Evolutionary conservation across 1,140 invertebrate species (phyloP), one percentile per base, ranked within the genome.

Genomic region (Onthophagus taurus): DNA sequence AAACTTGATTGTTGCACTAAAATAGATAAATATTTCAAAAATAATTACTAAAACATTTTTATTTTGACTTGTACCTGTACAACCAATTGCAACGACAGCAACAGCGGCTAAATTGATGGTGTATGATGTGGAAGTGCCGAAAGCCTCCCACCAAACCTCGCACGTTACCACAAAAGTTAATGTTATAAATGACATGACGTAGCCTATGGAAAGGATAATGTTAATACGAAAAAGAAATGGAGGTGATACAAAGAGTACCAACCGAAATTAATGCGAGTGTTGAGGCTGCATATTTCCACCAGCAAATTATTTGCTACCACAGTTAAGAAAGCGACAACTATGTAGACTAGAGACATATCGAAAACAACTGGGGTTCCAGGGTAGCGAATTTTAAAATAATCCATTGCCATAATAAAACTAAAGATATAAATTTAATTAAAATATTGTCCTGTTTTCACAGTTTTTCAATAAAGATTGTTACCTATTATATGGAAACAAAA

Each of bases 321-420:
- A 11, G 88, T 85, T 20, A 85, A 74, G 53, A 91, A 89, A 18
- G 89, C 87, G 45, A 86, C 80, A 8, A 83, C 72, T 48, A 93
- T 91, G 61, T 92, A 93, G 17, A 90, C 85, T 21, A 89, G 75
- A 11, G 85, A 89, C 82, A 94, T 90, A 63, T 93, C 89, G 62
- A 92, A 89, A 49, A 92, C 81, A 41, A 94, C 86, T 0, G 85
- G 85, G 0, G 83, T 80, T 11, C 77, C 77, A 1, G 87, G 86
- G 66, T 87, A 94, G 33, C 81, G 74, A 1, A 70, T 69, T 72
- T 91, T 84, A 67, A 89, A 91, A 59, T 87, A 91, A 66, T 91
- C 89, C 33, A 88, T 86, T 4, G 88, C 86, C 61, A 89, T 88
- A 47, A 91, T 86, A 61, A 91, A 91, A 59, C 87, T 89, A 69